phyloP scores from a whole-genome alignment of 2,113 vertebrate genomes.

The Rhinogobius similis region DNA sequence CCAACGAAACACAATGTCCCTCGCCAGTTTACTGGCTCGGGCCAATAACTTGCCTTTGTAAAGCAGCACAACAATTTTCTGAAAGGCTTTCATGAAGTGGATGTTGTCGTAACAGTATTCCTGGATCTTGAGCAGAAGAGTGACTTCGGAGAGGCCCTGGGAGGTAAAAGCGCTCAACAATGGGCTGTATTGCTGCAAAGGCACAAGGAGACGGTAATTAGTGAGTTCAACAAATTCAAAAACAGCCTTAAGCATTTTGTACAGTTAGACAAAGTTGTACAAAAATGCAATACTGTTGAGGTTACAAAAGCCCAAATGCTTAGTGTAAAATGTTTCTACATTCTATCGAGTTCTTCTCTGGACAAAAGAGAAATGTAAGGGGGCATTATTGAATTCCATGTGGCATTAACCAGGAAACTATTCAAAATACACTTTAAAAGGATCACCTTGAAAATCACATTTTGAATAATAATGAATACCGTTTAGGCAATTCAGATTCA shows the following conservation, averaged over 20 bases:
- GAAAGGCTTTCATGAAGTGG: conserved; percentile 99
- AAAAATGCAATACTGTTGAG: background rate
- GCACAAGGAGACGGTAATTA: background rate
- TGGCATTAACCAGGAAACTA: background rate
- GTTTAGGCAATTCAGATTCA: background rate
- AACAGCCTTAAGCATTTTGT: background rate
- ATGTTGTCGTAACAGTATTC: conserved; percentile 99
- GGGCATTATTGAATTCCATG: too few relatives aligned
- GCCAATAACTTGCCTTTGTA: conserved; percentile 86
- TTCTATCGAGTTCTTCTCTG: background rate
- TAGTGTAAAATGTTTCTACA: background rate
- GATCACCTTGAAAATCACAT: background rate
- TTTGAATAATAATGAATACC: background rate
- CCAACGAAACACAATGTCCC: too few relatives aligned
- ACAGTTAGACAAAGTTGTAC: background rate
- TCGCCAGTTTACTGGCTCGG: too few relatives aligned
- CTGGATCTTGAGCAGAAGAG: conserved; percentile 95
- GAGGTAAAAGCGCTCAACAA: conserved; percentile 95
- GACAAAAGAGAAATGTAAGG: background rate
- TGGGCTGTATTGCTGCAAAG: conserved; percentile 93
- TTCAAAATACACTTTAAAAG: background rate
- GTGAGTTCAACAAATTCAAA: background rate
- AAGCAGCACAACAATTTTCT: conserved; percentile 97
- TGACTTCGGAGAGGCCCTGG: conserved; percentile 94
- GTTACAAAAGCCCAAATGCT: background rate